Evolutionary conservation across 1,140 invertebrate genomes (phyloP).

Genomic region (Drosophila ohnishii): DNA sequence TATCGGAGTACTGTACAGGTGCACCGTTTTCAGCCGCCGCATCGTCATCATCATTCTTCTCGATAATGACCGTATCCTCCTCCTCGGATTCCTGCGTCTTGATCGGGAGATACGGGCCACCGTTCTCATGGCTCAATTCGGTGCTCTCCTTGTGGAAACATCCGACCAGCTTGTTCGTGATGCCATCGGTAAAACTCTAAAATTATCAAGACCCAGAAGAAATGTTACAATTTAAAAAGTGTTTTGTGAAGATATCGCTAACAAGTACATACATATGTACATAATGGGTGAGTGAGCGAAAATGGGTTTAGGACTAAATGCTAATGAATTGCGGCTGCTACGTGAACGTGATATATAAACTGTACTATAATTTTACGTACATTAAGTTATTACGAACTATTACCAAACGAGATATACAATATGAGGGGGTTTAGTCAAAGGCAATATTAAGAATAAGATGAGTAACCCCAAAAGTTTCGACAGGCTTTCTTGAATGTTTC

Average conservation of each 20-base stretch:
- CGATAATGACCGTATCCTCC: conserved; percentile 33
- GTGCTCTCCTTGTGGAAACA: conserved; percentile 85
- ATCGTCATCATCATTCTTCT: conserved; percentile 31
- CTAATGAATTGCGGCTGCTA: conserved; percentile 15
- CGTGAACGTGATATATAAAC: conserved; percentile 19
- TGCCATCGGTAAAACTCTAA: conserved; percentile 96
- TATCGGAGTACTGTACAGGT: conserved; percentile 84
- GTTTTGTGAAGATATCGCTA: not conserved
- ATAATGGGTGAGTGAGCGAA: not conserved
- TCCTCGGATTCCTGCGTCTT: conserved; percentile 56
- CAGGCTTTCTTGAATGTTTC: too few relatives aligned
- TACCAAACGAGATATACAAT: conserved; percentile 4
- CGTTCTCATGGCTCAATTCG: conserved; percentile 56
- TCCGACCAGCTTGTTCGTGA: conserved; percentile 96
- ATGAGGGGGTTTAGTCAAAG: conserved; percentile 11
- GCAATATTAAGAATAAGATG: not conserved
- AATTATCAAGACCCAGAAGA: conserved; percentile 28
- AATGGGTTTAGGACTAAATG: conserved; percentile 24
- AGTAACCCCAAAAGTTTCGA: not conserved
- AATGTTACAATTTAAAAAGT: conserved; percentile 4
- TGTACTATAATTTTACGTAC: conserved; percentile 12
- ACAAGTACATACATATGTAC: not conserved
- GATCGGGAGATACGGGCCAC: conserved; percentile 50
- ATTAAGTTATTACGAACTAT: conserved; percentile 21
- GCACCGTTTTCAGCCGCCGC: conserved; percentile 50